Base-by-base conservation (phyloP, 2,113 vertebrate genomes). In the Bujurquina vittata region DNA sequence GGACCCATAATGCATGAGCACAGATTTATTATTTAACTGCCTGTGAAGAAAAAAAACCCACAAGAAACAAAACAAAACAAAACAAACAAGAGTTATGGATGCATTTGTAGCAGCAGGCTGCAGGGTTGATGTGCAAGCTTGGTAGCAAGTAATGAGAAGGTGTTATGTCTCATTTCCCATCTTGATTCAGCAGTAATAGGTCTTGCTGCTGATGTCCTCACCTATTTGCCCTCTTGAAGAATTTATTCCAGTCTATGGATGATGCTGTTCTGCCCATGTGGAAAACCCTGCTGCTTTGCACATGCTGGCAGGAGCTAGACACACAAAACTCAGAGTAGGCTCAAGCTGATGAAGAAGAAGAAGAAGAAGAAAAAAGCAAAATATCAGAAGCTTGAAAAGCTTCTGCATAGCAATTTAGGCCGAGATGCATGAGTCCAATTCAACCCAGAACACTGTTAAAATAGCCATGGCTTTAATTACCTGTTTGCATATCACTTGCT, bases 161-260 rank as follows among this genome's bases (percentile, higher is more conserved):
- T 60, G 81, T 73, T 88, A 85, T 46, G 81, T 89, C 85, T 91
- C 89, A 89, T 91, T 90, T 91, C 84, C 84, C 72, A 29, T 17
- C 85, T 81, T 84, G 77, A 84, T 80, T 88, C 72, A 67, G 52
- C 80, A 57, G 67, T 83, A 80, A 88, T 72, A 57, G 82, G 62
- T 76, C 72, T 81, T 67, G 74, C 35, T 73, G 79, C 76, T 73
- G 56, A 60, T 83, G 79, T 81, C 67, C 77, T 83, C 81, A 81
- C 65, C 76, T 82, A 72, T 57, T 76, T 62, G 69, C 72, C 73
- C 75, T 83, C 59, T 56, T 61, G 58, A 85, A 76, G 61, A 87
- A 58, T 83, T 77, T 61, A 74, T 81, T 79, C 76, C 67, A 52
- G 65, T 83, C 81, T 49, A 2, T 58, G 65, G 62, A 75, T 72